Percentiles rank a stretch among this genome's conserved stretches.
phyloP scores from a whole-genome alignment of 2,113 vertebrate genomes.

The Sinocyclocheilus rhinocerous region DNA sequence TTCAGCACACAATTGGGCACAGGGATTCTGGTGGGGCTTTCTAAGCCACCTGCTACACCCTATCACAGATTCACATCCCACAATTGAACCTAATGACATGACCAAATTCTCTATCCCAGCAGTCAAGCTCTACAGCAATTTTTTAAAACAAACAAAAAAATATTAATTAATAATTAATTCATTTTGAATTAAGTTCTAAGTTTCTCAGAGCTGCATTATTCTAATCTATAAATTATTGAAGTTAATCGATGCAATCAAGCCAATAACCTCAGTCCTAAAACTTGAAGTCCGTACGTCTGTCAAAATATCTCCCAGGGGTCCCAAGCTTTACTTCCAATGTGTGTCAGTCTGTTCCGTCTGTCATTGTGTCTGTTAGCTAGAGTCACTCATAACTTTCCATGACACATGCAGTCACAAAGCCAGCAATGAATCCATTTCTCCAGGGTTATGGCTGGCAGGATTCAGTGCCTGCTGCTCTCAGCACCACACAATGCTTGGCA shows the following conservation, averaged over 20 bases:
- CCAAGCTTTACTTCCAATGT: conserved; percentile 80
- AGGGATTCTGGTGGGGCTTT: conserved; percentile 82
- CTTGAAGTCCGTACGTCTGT: conserved; percentile 72
- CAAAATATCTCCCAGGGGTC: conserved; percentile 74
- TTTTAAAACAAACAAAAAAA: neutral
- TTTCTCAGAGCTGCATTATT: neutral
- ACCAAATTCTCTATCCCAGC: conserved; percentile 9
- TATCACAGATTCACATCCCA: conserved; percentile 51
- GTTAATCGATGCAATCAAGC: conserved; percentile 31
- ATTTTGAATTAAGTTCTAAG: neutral
- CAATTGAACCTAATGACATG: conserved; percentile 44
- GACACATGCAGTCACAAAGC: conserved; percentile 71
- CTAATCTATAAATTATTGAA: neutral
- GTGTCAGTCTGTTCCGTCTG: conserved; percentile 81
- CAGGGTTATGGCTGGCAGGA: conserved; percentile 47
- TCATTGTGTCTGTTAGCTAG: conserved; percentile 67
- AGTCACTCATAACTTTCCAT: conserved; percentile 43
- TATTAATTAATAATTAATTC: neutral
- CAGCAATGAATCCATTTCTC: conserved; percentile 77
- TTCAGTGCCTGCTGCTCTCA: conserved; percentile 52
- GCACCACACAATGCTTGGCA: neutral
- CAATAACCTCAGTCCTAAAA: conserved; percentile 29
- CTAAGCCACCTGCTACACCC: conserved; percentile 78
- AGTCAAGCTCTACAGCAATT: neutral
- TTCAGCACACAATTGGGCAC: conserved; percentile 76